phyloP scores from a whole-genome alignment of 2,797 vertebrate species.

The Danio kyathit region DNA sequence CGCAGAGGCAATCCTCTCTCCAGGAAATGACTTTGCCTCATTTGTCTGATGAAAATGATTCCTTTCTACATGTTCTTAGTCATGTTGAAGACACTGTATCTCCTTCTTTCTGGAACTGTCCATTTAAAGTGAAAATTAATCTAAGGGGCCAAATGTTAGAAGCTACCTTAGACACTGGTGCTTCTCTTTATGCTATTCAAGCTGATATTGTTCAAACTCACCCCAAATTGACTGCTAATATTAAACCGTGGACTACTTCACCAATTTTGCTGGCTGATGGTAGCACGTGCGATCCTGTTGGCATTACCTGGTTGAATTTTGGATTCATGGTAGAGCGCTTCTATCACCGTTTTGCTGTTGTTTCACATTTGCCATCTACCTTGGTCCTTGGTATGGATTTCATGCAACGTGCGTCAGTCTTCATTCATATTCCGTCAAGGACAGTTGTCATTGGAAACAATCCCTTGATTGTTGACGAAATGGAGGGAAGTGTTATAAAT shows the following conservation, averaged over 20 bases:
- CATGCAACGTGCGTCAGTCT: slow-evolving; percentile 48
- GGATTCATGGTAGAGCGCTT: slow-evolving; percentile 26
- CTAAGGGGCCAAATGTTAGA: neutral
- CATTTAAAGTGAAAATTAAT: slow-evolving; percentile 14
- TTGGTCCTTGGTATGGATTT: slow-evolving; percentile 59
- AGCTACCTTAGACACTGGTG: slow-evolving; percentile 14
- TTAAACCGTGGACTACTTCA: slow-evolving; percentile 14
- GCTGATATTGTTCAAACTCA: neutral
- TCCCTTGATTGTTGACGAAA: neutral
- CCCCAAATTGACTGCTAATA: neutral
- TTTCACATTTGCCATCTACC: neutral
- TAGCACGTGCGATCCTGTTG: neutral
- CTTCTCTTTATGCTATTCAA: neutral
- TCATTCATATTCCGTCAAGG: slow-evolving; percentile 48
- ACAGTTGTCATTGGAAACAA: neutral
- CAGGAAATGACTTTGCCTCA: neutral
- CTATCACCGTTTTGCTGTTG: slow-evolving; percentile 40
- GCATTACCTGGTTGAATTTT: slow-evolving; percentile 44
- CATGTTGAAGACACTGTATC: slow-evolving; percentile 26
- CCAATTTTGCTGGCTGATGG: slow-evolving; percentile 16
- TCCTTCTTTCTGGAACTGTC: slow-evolving; percentile 23
- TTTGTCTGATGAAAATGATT: too few relatives aligned
- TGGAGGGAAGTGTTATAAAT: neutral
- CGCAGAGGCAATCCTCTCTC: slow-evolving; percentile 20
- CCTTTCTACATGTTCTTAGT: neutral